A percentile compares a stretch with the other conserved stretches of the same genome.
These are phyloP conservation scores for Grallaria varia DNA, from an alignment of 2,113 vertebrate genomes.

Conservation along the genomic window DNA sequence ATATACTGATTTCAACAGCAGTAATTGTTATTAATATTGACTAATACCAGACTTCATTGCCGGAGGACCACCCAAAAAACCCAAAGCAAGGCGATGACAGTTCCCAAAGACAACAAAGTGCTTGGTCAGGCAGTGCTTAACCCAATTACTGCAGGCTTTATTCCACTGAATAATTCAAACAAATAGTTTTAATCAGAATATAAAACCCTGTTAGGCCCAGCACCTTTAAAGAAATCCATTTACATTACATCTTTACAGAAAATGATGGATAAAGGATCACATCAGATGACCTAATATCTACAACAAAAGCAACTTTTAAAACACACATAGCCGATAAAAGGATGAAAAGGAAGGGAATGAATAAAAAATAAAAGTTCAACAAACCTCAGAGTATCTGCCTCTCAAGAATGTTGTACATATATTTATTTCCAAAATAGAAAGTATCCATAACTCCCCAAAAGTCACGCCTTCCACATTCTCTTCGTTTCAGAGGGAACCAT, in stretches of 20 bases:
- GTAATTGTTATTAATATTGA: slow-evolving; percentile 5
- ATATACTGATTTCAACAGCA: not conserved
- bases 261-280: not conserved
- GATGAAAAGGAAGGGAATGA: not conserved
- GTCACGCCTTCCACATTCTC: not conserved
- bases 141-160: not conserved
- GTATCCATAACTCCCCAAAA: not conserved
- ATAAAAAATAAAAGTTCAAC: not conserved
- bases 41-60: not conserved
- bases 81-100: not conserved
- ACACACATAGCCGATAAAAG: not conserved
- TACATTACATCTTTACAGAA: not conserved
- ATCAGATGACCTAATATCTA: not conserved
- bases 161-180: slow-evolving; percentile 22
- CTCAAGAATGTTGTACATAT: not conserved
- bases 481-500: not conserved
- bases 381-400: not conserved
- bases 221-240: not conserved
- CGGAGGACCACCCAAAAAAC: not conserved
- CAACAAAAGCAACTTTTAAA: not conserved
- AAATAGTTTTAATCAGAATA: slow-evolving; percentile 6
- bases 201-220: not conserved
- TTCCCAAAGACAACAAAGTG: not conserved
- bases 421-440: not conserved
- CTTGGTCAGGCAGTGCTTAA: slow-evolving; percentile 19